Percentiles rank a stretch among this genome's conserved stretches.
These are phyloP conservation scores for Cichlasoma orientale DNA, from an alignment of 2,797 vertebrate species.

Conservation along the genomic window DNA sequence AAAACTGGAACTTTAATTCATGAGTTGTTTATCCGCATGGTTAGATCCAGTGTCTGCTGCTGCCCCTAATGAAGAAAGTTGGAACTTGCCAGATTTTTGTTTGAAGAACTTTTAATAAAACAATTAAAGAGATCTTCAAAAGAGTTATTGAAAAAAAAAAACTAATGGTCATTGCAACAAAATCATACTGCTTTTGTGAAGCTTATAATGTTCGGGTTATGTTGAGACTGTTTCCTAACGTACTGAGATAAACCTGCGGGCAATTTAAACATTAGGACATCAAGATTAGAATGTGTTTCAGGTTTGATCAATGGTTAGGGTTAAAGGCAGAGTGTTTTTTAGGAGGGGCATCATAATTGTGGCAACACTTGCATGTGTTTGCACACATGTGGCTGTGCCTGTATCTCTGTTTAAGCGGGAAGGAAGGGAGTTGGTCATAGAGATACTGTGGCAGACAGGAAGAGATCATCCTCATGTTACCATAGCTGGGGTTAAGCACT, in stretches of 20 bases:
- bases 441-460: constrained; percentile 77
- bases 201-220: too few relatives aligned
- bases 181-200: background rate
- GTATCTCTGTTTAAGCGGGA: constrained; percentile 40
- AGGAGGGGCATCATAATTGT: constrained; percentile 9
- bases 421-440: constrained; percentile 75
- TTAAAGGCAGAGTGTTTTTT: background rate
- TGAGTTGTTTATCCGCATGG: too few relatives aligned
- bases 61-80: too few relatives aligned
- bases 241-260: too few relatives aligned
- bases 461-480: constrained; percentile 76
- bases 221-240: too few relatives aligned
- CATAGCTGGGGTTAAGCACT: constrained; percentile 42
- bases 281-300: background rate
- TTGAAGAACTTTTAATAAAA: background rate
- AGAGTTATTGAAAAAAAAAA: background rate
- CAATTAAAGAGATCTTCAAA: background rate
- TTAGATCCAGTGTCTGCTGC: too few relatives aligned
- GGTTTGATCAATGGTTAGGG: background rate
- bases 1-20: too few relatives aligned
- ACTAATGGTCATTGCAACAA: background rate
- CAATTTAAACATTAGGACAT: background rate
- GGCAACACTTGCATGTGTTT: constrained; percentile 4
- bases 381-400: constrained; percentile 1
- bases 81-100: too few relatives aligned